A percentile compares a stretch with the other conserved stretches of the same genome.
Conservation (phyloP, 2,113 vertebrate species). For the Saguinus imperator region DNA sequence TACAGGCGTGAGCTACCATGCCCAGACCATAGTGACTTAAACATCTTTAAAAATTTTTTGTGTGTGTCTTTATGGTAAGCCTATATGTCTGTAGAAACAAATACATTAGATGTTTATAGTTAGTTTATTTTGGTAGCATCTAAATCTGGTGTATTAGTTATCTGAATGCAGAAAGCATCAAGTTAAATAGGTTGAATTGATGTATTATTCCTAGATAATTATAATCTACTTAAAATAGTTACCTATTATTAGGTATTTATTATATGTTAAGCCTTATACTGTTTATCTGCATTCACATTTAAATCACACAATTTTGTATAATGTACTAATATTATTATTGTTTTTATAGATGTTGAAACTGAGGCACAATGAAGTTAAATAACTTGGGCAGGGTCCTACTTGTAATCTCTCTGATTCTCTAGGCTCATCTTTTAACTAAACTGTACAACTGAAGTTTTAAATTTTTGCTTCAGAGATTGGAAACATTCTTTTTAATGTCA, state of each 20-base stretch:
- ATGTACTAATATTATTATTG: not conserved
- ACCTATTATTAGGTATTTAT: not conserved
- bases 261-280: not conserved
- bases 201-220: slow-evolving; percentile 12
- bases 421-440: not conserved
- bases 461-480: slow-evolving; percentile 35
- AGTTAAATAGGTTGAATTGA: slow-evolving; percentile 49
- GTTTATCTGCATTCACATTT: not conserved
- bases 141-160: not conserved
- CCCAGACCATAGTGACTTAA: not conserved
- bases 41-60: not conserved
- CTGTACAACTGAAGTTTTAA: not conserved
- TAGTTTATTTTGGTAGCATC: slow-evolving; percentile 13
- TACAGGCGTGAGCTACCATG: no score
- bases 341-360: slow-evolving; percentile 8
- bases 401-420: not conserved
- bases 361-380: not conserved
- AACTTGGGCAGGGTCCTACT: not conserved
- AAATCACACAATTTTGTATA: slow-evolving; percentile 15
- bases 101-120: not conserved
- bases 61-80: not conserved
- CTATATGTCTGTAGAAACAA: not conserved
- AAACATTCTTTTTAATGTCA: not conserved
- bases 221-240: not conserved
- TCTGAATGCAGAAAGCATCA: slow-evolving; percentile 3